These are phyloP conservation scores for Eulemur rufifrons DNA, from an alignment of 2,113 vertebrate species.

Conservation along the genomic window DNA sequence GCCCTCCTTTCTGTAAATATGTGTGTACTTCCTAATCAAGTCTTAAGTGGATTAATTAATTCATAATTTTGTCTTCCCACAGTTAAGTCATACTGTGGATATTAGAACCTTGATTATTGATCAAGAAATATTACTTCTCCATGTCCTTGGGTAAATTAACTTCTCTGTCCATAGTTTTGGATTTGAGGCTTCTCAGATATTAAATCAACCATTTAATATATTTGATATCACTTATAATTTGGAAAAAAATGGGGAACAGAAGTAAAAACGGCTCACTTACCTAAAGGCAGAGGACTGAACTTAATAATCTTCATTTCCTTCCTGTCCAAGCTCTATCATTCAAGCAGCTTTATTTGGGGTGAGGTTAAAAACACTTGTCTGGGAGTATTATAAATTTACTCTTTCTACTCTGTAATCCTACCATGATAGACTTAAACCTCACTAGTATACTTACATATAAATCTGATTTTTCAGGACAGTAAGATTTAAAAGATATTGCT, in stretches of 20 bases:
- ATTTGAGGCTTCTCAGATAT: slow-evolving; percentile 6
- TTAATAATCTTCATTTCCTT: neutral
- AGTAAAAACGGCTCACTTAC: neutral
- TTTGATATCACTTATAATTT: neutral
- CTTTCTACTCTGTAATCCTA: neutral
- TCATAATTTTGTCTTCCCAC: neutral
- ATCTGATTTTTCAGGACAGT: slow-evolving; percentile 21
- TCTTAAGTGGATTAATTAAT: slow-evolving; percentile 16
- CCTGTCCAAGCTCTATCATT: neutral
- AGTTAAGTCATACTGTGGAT: neutral
- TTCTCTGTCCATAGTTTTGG: neutral
- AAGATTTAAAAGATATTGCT: slow-evolving; percentile 19
- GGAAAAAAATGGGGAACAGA: neutral
- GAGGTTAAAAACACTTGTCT: neutral
- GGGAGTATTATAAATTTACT: neutral
- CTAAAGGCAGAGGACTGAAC: neutral
- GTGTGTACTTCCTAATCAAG: neutral
- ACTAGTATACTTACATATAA: neutral
- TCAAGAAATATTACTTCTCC: neutral
- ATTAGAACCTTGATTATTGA: neutral
- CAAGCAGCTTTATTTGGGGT: neutral
- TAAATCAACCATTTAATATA: neutral
- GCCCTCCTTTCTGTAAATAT: neutral
- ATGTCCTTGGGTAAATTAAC: neutral
- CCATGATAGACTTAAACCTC: neutral